Evolutionary conservation across 2,797 vertebrate species (phyloP).

Genomic region (Xenentodon cancila): DNA sequence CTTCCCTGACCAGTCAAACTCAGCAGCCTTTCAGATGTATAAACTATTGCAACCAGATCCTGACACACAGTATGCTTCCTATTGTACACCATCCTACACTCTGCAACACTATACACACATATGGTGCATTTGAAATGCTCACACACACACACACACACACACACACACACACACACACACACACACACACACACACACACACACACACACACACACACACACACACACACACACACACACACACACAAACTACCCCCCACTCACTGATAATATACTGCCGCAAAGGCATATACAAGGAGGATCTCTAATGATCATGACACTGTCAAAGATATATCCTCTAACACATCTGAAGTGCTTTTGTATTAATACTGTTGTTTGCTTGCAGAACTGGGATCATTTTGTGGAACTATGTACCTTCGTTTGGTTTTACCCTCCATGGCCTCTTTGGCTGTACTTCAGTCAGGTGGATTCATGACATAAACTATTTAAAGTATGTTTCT

Average conservation of each 20-base stretch:
- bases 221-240: too few species aligned
- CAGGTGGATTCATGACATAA: neutral
- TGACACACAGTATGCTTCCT: constrained; percentile 46
- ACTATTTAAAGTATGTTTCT: constrained; percentile 17
- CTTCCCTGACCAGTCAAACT: constrained; percentile 51
- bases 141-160: neutral
- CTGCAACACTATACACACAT: constrained; percentile 71
- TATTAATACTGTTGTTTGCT: constrained; percentile 21
- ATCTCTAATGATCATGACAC: constrained; percentile 15
- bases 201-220: neutral
- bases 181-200: too few species aligned
- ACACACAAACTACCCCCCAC: neutral
- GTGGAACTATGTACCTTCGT: neutral
- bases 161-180: too few species aligned
- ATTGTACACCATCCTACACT: constrained; percentile 52
- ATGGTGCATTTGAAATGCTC: constrained; percentile 14
- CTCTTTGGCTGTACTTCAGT: neutral
- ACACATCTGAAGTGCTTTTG: constrained; percentile 2
- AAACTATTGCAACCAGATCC: constrained; percentile 70
- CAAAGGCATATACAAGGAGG: constrained; percentile 18
- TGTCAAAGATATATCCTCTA: constrained; percentile 18
- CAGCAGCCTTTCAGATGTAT: constrained; percentile 47
- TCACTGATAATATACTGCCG: constrained; percentile 38
- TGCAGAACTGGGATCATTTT: neutral
- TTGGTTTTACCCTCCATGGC: neutral